These are phyloP conservation scores for Isurus oxyrinchus DNA, from an alignment of 2,113 vertebrate species.

Conservation along the genomic window DNA sequence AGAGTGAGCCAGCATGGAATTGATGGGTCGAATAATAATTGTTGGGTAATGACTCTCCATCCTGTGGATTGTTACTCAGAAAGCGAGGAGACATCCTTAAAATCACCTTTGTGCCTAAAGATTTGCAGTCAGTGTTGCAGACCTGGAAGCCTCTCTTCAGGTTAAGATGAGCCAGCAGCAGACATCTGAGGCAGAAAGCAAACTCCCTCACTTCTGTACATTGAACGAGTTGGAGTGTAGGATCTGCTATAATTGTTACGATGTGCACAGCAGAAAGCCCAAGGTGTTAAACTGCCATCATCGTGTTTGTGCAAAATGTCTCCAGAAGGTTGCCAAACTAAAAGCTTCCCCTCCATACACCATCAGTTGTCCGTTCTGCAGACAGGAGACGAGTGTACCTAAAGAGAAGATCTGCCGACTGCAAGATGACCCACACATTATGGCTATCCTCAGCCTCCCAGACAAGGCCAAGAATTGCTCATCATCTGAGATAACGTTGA, in stretches of 20 bases:
- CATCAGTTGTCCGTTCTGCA: conserved; percentile 86
- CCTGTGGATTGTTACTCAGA: background rate
- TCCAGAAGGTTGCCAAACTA: conserved; percentile 79
- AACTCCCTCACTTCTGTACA: background rate
- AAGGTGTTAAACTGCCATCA: conserved; percentile 87
- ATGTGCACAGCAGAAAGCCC: conserved; percentile 70
- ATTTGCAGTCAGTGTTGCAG: background rate
- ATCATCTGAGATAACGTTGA: conserved; percentile 73
- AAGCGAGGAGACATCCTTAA: background rate
- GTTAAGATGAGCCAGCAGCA: background rate
- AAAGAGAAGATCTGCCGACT: conserved; percentile 69
- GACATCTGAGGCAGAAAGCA: background rate
- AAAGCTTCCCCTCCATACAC: conserved; percentile 70
- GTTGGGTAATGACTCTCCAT: background rate
- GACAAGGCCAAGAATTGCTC: conserved; percentile 66
- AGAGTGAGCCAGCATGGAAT: too few relatives aligned
- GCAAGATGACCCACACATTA: conserved; percentile 81
- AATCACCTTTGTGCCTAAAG: background rate
- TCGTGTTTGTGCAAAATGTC: conserved; percentile 85
- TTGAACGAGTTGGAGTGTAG: conserved; percentile 86
- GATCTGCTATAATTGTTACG: conserved; percentile 86
- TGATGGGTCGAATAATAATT: too few relatives aligned
- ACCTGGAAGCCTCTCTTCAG: too few relatives aligned
- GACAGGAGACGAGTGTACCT: conserved; percentile 71
- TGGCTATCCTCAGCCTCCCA: conserved; percentile 59